Evolutionary conservation across 2,797 vertebrate genomes (phyloP).

Genomic region (Labeo calbasu): DNA sequence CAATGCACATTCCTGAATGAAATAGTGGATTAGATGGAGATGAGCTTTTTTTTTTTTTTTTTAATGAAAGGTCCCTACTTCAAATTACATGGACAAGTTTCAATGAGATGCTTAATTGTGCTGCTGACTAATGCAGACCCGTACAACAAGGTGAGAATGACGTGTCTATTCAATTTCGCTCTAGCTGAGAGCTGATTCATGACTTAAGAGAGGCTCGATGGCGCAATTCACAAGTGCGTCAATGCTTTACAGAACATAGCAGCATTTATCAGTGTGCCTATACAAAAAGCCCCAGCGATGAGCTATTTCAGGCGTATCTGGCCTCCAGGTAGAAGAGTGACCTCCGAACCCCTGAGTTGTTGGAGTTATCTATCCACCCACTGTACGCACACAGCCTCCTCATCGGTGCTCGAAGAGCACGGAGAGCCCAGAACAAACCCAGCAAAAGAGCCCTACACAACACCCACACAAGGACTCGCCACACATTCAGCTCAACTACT

Average conservation of each 20-base stretch:
- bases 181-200: slow-evolving; percentile 34
- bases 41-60: neutral
- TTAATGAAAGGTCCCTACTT: neutral
- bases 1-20: neutral
- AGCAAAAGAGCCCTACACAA: slow-evolving; percentile 16
- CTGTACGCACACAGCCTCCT: neutral
- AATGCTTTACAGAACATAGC: slow-evolving; percentile 21
- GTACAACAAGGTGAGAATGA: slow-evolving; percentile 33
- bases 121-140: neutral
- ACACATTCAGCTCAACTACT: slow-evolving; percentile 2
- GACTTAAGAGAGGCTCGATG: slow-evolving; percentile 4
- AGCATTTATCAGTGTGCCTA: slow-evolving; percentile 33
- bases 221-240: slow-evolving; percentile 17
- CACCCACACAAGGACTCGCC: slow-evolving; percentile 23
- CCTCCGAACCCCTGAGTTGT: slow-evolving; percentile 27
- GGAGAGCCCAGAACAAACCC: neutral
- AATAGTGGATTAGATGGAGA: neutral
- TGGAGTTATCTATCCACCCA: slow-evolving; percentile 31
- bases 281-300: neutral
- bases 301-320: slow-evolving; percentile 43
- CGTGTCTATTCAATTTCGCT: slow-evolving; percentile 3
- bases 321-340: slow-evolving; percentile 35
- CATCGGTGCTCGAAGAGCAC: neutral
- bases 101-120: slow-evolving; percentile 20
- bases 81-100: neutral